phyloP scores from a whole-genome alignment of 2,113 vertebrate genomes.

The Pteropus alecto region DNA sequence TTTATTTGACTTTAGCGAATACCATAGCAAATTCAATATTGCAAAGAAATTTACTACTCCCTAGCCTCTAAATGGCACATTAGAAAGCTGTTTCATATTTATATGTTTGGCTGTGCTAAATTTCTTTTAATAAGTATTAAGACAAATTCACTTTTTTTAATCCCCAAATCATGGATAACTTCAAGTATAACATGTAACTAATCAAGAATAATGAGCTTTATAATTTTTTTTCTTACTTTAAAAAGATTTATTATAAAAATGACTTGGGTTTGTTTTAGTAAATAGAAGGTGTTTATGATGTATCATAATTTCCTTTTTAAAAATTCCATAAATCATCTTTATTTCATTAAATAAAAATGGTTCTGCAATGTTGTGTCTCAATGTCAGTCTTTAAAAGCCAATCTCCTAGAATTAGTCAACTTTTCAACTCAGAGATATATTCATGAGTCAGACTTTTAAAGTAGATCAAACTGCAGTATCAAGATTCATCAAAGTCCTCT shows the following conservation, averaged over 20 bases:
- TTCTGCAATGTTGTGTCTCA: neutral
- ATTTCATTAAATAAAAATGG: neutral
- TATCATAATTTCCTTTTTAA: neutral
- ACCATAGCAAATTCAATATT: neutral
- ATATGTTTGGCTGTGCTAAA: neutral
- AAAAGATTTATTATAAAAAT: neutral
- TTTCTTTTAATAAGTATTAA: neutral
- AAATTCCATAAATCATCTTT: neutral
- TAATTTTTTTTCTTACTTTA: neutral
- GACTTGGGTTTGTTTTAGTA: neutral
- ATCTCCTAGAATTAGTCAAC: neutral
- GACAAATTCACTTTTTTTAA: neutral
- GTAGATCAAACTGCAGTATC: neutral
- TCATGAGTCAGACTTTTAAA: neutral
- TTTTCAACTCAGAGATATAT: neutral
- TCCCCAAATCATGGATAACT: neutral
- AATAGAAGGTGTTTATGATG: neutral
- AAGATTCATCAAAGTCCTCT: conserved; percentile 2
- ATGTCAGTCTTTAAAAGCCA: neutral
- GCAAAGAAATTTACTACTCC: neutral
- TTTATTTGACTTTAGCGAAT: neutral
- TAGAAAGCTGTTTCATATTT: neutral
- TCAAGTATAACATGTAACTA: neutral
- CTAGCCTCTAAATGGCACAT: neutral
- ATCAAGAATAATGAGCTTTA: neutral